Evolutionary conservation across 2,888 invertebrate species (phyloP), one percentile per base, ranked within the genome.

Genomic region (Sturmia bella): DNA sequence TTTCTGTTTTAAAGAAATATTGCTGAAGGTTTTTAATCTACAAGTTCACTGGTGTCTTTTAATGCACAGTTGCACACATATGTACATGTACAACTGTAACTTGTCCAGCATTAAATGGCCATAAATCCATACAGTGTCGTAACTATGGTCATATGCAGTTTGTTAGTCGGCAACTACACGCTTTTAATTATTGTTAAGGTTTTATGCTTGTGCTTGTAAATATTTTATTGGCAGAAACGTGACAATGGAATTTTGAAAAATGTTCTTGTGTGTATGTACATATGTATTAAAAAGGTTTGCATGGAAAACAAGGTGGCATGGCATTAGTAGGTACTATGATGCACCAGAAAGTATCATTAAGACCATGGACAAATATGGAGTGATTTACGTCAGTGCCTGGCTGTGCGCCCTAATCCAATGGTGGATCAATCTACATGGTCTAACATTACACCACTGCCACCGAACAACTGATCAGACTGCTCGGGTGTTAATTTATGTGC

Each of bases 81-180:
- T 11, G 6, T 27, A 11, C 6, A 32, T 27, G 45, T 27, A 11
- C 2, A 32, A 19, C 15, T 54, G 54, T 68, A 80, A 81, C 73
- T 73, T 76, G 76, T 63, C 72, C 72, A 56, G 66, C 15, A 57
- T 57, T 57, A 45, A 73, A 76, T 73, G 81, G 76, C 45, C 72
- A 81, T 81, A 81, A 81, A 81, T 76, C 76, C 56, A 63, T 54
- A 45, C n/a, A 69, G 54, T 76, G 15, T 56, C 50, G 48, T 39
- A 12, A n/a, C 37, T 63, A 9, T 52, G 21, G 50, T 50, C 17
- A 37, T 12, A 13, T 12, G 17, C 21, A 21, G 27, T 19, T 13
- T 45, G 45, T 24, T 21, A 13, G 19, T 39, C 11, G 2, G 3
- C 3, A 12, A n/a, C 17, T 37, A 41, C 50, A 9, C n/a, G 50